Conservation (phyloP, 2,797 vertebrate genomes). For the Sternotherus odoratus region DNA sequence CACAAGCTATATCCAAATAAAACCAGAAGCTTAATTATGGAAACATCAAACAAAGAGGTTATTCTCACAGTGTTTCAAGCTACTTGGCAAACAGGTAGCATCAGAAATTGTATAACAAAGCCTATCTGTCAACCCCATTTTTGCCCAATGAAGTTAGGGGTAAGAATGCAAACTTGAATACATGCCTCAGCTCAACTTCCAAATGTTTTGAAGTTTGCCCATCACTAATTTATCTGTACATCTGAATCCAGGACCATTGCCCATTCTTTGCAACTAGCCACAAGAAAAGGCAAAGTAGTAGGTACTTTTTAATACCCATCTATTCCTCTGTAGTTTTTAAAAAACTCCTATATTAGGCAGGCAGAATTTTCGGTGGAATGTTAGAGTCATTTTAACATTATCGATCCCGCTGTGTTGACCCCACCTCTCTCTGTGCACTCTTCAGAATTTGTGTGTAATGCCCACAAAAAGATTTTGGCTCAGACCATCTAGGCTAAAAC, state of each 20-base stretch:
- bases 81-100: slow-evolving; percentile 20
- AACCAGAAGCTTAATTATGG: slow-evolving; percentile 56
- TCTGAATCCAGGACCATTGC: background rate
- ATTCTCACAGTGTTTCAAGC: slow-evolving; percentile 40
- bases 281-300: slow-evolving; percentile 58
- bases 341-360: slow-evolving; percentile 63
- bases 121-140: slow-evolving; percentile 11
- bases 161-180: slow-evolving; percentile 24
- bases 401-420: slow-evolving; percentile 51
- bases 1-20: slow-evolving; percentile 26
- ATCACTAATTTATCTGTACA: slow-evolving; percentile 25
- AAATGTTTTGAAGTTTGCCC: slow-evolving; percentile 37
- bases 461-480: slow-evolving; percentile 48
- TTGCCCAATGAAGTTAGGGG: background rate
- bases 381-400: slow-evolving; percentile 65
- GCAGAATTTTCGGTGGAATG: slow-evolving; percentile 60
- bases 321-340: slow-evolving; percentile 54
- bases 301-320: slow-evolving; percentile 56
- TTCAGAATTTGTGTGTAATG: slow-evolving; percentile 57
- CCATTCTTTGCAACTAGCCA: slow-evolving; percentile 38
- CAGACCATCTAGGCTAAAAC: slow-evolving; percentile 50
- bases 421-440: slow-evolving; percentile 55
- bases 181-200: background rate
- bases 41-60: slow-evolving; percentile 40
- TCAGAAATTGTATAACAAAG: slow-evolving; percentile 39